These are phyloP conservation scores for Phymanthus crucifer DNA, from an alignment of 92 coral and sea anemone species.

Conservation along the genomic window DNA sequence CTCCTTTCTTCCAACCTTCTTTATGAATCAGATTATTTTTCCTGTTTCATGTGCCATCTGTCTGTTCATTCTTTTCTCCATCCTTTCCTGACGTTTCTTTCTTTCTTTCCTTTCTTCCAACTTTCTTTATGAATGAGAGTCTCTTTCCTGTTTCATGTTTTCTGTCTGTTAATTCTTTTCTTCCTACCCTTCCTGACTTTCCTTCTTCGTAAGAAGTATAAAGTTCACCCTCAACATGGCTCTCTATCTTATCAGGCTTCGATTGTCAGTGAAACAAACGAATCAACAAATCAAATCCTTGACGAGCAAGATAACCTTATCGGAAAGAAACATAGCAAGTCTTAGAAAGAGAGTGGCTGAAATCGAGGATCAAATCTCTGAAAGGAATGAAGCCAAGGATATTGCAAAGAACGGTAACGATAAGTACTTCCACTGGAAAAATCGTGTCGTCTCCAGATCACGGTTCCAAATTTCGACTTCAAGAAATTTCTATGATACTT, in stretches of 20 bases:
- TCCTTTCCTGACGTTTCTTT: background rate
- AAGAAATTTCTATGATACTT: too few relatives aligned
- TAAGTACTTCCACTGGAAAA: background rate
- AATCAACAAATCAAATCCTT: conserved; percentile 48
- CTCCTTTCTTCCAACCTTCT: background rate
- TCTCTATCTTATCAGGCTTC: conserved; percentile 31
- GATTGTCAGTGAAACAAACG: conserved; percentile 31
- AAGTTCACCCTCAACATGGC: background rate
- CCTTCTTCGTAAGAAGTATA: too few relatives aligned
- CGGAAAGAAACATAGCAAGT: conserved; percentile 55
- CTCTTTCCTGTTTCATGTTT: too few relatives aligned
- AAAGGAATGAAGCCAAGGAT: conserved; percentile 79
- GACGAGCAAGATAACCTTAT: conserved; percentile 50
- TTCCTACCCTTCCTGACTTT: background rate
- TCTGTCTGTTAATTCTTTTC: too few relatives aligned
- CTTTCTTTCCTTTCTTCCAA: background rate
- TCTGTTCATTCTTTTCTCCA: background rate
- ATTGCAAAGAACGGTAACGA: conserved; percentile 88
- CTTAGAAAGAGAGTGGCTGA: conserved; percentile 74
- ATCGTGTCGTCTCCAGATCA: too few relatives aligned
- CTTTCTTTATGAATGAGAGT: background rate
- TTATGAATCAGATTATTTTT: too few relatives aligned
- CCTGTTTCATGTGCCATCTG: background rate
- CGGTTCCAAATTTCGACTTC: too few relatives aligned
- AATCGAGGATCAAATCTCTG: conserved; percentile 79